These are phyloP conservation scores for Parauchenoglanis ngamensis DNA, from an alignment of 2,797 vertebrate genomes.

Conservation along the genomic window DNA sequence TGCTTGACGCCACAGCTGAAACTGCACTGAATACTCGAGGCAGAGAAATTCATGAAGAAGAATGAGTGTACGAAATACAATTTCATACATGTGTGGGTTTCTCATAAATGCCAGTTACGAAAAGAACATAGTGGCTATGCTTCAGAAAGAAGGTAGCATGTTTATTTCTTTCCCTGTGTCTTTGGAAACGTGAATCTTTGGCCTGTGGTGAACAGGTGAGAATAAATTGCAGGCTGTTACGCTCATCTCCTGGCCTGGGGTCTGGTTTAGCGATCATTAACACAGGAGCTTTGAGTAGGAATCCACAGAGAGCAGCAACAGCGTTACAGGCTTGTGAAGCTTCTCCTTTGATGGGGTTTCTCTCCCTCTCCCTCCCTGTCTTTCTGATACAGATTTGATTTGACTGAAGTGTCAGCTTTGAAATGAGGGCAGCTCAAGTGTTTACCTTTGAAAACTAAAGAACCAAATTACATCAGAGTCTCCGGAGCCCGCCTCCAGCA, in stretches of 20 bases:
- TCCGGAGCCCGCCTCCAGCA: background rate
- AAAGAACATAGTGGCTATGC: background rate
- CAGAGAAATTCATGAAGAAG: background rate
- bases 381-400: conserved; percentile 26
- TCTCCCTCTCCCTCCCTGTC: background rate
- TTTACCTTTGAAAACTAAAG: conserved; percentile 42
- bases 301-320: conserved; percentile 12
- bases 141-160: background rate
- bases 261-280: conserved; percentile 27
- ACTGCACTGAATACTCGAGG: background rate
- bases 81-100: background rate
- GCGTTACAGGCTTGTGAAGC: conserved; percentile 18
- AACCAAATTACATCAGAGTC: conserved; percentile 22
- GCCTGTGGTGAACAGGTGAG: conserved; percentile 21
- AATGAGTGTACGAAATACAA: background rate
- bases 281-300: conserved; percentile 12
- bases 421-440: conserved; percentile 34
- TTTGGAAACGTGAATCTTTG: background rate
- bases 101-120: background rate
- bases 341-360: conserved; percentile 34
- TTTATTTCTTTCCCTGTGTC: background rate
- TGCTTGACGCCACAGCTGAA: background rate
- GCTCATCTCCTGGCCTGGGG: conserved; percentile 5
- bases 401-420: conserved; percentile 35
- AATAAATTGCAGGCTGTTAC: background rate